Evolutionary conservation across 2,888 invertebrate genomes (phyloP).

Genomic region (Melieria crassipennis): DNA sequence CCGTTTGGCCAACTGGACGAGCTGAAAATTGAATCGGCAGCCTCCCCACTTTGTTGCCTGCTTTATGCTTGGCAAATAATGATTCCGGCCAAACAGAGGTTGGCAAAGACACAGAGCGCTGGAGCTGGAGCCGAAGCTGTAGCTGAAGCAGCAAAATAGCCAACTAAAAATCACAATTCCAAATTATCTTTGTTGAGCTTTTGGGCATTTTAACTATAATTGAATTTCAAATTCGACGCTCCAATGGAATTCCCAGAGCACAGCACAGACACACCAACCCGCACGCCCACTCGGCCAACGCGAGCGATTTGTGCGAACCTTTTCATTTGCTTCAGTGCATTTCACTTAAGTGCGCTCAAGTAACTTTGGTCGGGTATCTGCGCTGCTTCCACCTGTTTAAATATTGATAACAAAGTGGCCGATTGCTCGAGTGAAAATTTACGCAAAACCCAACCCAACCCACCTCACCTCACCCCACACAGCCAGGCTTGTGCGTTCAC

Average conservation of each 20-base stretch:
- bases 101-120: too few relatives aligned
- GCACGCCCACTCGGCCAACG: neutral
- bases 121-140: too few relatives aligned
- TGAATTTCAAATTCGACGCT: conserved; percentile 29
- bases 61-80: too few relatives aligned
- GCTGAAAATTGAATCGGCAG: too few relatives aligned
- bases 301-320: conserved; percentile 28
- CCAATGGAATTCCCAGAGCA: neutral
- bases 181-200: conserved; percentile 1
- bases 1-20: too few relatives aligned
- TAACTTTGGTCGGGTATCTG: conserved; percentile 24
- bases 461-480: neutral
- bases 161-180: conserved; percentile 29
- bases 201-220: conserved; percentile 23
- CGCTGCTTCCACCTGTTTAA: conserved; percentile 44
- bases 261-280: neutral
- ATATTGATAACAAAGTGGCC: conserved; percentile 47
- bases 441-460: conserved; percentile 35
- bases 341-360: conserved; percentile 32
- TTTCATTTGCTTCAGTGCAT: conserved; percentile 31
- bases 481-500: conserved; percentile 1
- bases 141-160: neutral
- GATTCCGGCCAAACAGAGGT: too few relatives aligned
- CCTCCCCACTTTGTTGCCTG: too few relatives aligned
- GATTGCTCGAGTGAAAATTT: conserved; percentile 45